phyloP scores from a whole-genome alignment of 2,888 invertebrate genomes.

The Heliothis peltigera region DNA sequence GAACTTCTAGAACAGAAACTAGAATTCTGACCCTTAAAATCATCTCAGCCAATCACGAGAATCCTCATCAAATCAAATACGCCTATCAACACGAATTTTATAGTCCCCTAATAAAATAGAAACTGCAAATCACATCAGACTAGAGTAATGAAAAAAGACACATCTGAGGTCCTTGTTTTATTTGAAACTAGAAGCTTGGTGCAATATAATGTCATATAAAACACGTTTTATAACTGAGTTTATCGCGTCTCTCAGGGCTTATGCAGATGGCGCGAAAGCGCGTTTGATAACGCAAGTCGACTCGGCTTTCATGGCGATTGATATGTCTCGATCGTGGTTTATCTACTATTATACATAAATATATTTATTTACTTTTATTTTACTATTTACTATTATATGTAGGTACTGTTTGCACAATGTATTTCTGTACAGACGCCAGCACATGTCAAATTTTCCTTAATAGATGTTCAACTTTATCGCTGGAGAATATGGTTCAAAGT shows the following conservation, averaged over 20 bases:
- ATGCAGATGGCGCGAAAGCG: constrained; percentile 19
- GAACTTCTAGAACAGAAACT: neutral
- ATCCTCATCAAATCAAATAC: constrained; percentile 34
- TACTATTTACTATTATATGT: too few relatives aligned
- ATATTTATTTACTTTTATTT: too few relatives aligned
- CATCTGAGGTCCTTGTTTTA: constrained; percentile 60
- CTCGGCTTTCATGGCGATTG: neutral
- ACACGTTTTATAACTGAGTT: constrained; percentile 71
- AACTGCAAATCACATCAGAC: constrained; percentile 61
- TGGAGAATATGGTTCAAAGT: too few relatives aligned
- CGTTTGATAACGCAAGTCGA: neutral
- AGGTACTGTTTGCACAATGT: too few relatives aligned
- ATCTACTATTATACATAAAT: neutral
- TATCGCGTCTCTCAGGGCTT: constrained; percentile 60
- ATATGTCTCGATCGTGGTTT: neutral
- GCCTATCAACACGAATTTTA: constrained; percentile 50
- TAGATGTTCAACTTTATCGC: too few relatives aligned
- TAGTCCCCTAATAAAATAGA: constrained; percentile 55
- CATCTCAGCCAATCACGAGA: constrained; percentile 7
- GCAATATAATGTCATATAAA: constrained; percentile 64
- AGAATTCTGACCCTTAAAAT: constrained; percentile 3
- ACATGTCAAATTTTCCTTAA: too few relatives aligned
- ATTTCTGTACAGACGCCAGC: too few relatives aligned
- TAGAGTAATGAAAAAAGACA: constrained; percentile 61
- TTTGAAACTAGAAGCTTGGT: constrained; percentile 66